A percentile compares a stretch with the other conserved stretches of the same genome.
Evolutionary conservation across 2,888 invertebrate genomes (phyloP).

Genomic region (Rutpela maculata): DNA sequence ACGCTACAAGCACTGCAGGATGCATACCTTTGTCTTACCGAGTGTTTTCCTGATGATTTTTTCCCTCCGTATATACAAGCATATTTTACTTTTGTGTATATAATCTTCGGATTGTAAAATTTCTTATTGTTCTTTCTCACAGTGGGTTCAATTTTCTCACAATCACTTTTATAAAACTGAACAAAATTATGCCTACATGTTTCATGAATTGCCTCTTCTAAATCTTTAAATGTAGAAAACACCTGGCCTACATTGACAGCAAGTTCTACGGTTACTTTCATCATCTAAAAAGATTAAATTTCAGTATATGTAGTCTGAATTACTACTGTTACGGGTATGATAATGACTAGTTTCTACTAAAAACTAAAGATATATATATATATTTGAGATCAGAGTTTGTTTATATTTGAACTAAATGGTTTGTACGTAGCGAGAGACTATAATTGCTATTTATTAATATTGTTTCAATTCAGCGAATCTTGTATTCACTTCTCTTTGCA

Average conservation of each 20-base stretch:
- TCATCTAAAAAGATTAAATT: background rate
- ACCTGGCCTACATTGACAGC: background rate
- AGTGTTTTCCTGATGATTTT: background rate
- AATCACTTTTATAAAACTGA: constrained; percentile 13
- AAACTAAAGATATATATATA: too few species aligned
- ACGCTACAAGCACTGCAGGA: too few species aligned
- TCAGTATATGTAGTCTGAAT: too few species aligned
- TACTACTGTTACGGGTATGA: too few species aligned
- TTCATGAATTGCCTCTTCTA: constrained; percentile 2
- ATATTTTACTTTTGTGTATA: constrained; percentile 18
- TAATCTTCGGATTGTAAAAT: constrained; percentile 6
- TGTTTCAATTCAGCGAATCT: too few species aligned
- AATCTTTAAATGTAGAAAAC: constrained; percentile 5
- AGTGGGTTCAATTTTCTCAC: constrained; percentile 6
- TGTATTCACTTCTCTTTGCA: too few species aligned
- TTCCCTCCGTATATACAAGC: constrained; percentile 8
- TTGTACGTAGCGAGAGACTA: too few species aligned
- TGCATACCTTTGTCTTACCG: background rate
- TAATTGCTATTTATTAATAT: too few species aligned
- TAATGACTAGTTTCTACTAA: too few species aligned
- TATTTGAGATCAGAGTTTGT: too few species aligned
- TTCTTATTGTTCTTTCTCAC: background rate
- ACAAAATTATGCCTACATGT: background rate
- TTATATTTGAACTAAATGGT: too few species aligned
- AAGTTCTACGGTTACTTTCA: background rate